A percentile compares a stretch with the other conserved stretches of the same genome.
Evolutionary conservation across 2,113 vertebrate species (phyloP).

Genomic region (Steatornis caripensis): DNA sequence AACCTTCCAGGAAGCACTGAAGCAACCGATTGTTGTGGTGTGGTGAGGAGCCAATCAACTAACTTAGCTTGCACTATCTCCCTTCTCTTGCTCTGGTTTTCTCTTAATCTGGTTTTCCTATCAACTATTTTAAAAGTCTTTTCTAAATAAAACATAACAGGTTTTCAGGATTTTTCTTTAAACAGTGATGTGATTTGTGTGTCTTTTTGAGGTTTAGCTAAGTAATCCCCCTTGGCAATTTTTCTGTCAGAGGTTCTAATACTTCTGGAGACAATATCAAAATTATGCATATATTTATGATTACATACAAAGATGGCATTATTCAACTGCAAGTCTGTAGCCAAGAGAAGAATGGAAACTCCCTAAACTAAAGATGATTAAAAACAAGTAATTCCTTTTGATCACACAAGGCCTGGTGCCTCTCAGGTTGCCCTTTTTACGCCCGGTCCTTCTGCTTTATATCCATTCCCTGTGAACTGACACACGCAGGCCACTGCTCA

Average conservation of each 20-base stretch:
- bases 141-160: not conserved
- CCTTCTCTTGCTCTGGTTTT: not conserved
- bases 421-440: not conserved
- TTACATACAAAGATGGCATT: not conserved
- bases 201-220: not conserved
- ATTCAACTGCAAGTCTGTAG: not conserved
- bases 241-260: not conserved
- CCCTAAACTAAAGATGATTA: not conserved
- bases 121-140: not conserved
- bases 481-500: not conserved
- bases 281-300: not conserved
- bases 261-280: not conserved
- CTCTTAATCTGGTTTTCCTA: not conserved
- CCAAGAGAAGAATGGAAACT: conserved; percentile 13
- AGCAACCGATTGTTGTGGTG: not conserved
- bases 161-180: not conserved
- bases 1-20: not conserved
- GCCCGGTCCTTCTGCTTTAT: not conserved
- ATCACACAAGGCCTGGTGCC: not conserved
- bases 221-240: not conserved
- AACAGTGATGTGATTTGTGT: not conserved
- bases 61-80: not conserved
- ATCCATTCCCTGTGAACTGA: not conserved
- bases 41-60: not conserved
- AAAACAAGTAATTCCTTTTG: not conserved